A percentile compares a stretch with the other conserved stretches of the same genome.
Evolutionary conservation across 2,888 invertebrate species (phyloP).

Genomic region (Vandiemenella viatica): DNA sequence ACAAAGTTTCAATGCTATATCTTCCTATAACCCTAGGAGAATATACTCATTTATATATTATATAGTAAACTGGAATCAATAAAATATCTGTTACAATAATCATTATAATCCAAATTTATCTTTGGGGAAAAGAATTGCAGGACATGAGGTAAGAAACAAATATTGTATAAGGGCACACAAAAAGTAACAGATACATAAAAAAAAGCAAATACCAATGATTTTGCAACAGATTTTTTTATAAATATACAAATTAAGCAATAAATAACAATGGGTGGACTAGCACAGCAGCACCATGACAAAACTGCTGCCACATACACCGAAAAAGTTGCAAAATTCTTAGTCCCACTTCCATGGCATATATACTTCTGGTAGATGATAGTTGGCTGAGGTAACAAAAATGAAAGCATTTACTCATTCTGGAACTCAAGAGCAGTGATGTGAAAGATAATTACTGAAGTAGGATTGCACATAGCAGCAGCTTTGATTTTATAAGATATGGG

Average conservation of each 20-base stretch:
- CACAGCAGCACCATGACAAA: not conserved
- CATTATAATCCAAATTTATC: not conserved
- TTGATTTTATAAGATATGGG: not conserved
- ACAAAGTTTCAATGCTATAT: not conserved
- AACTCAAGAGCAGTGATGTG: too few relatives aligned
- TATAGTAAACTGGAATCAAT: not conserved
- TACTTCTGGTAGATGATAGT: too few relatives aligned
- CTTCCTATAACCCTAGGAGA: not conserved
- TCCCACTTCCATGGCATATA: too few relatives aligned
- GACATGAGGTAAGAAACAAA: not conserved
- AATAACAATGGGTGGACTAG: not conserved
- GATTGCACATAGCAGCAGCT: not conserved
- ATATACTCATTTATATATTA: constrained; percentile 1
- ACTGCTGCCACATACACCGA: not conserved
- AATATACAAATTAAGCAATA: not conserved
- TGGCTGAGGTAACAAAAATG: too few relatives aligned
- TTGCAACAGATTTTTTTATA: not conserved
- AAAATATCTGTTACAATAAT: not conserved
- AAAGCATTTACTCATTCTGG: too few relatives aligned
- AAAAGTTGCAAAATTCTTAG: too few relatives aligned
- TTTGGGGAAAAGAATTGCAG: not conserved
- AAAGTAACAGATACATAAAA: not conserved
- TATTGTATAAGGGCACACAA: not conserved
- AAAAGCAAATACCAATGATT: not conserved
- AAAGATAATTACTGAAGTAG: too few relatives aligned